Conservation (phyloP, 92 coral and sea anemone genomes). For the Pocillopora meandrina region DNA sequence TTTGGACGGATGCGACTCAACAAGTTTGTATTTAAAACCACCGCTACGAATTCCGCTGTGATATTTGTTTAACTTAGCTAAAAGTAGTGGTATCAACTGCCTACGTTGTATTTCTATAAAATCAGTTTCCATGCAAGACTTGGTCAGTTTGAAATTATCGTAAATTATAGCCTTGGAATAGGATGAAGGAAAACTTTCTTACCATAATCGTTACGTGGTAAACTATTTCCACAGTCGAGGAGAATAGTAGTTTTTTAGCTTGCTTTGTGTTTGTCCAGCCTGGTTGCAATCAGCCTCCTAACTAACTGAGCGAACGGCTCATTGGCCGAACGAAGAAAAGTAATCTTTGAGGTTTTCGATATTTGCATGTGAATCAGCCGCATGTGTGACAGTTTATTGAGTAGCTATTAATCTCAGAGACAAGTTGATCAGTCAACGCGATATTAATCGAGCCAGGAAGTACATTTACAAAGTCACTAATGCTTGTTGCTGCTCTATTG, state of each 20-base stretch:
- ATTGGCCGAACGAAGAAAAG: conserved; percentile 38
- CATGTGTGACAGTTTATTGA: conserved; percentile 37
- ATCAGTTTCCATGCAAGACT: too few relatives aligned
- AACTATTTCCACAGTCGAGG: not conserved
- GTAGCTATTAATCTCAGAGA: conserved; percentile 47
- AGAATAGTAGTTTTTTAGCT: not conserved
- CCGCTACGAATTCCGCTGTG: not conserved
- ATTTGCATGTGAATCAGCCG: conserved; percentile 43
- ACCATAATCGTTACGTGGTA: conserved; percentile 12
- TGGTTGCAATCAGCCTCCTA: conserved; percentile 8
- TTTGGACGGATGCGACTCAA: not conserved
- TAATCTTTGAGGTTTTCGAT: conserved; percentile 35
- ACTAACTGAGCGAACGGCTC: not conserved
- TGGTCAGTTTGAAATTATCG: not conserved
- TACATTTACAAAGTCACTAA: conserved; percentile 24
- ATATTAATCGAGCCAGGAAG: conserved; percentile 49
- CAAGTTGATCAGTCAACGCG: conserved; percentile 44
- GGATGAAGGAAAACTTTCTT: not conserved
- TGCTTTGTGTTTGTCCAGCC: conserved; percentile 5
- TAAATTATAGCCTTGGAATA: not conserved
- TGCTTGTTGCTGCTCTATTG: conserved; percentile 23
- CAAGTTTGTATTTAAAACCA: not conserved
- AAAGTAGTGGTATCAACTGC: not conserved
- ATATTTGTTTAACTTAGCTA: conserved; percentile 2
- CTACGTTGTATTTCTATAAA: not conserved